A percentile compares a stretch with the other conserved stretches of the same genome.
phyloP scores from a whole-genome alignment of 2,113 vertebrate species.

The Microcebus lehilahytsara region DNA sequence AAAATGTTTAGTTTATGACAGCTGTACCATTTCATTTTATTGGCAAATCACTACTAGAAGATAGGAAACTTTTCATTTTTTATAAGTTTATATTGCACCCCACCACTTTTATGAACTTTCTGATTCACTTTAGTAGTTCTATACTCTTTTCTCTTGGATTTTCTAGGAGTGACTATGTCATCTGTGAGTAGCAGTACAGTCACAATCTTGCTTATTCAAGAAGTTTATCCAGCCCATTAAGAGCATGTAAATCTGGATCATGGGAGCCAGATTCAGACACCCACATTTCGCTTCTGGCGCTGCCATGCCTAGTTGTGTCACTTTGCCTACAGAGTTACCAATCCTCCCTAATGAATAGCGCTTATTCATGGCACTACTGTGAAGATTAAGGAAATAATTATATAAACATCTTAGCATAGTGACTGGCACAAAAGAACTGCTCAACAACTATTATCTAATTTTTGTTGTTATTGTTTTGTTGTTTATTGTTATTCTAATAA shows the following conservation, averaged over 20 bases:
- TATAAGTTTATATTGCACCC: background rate
- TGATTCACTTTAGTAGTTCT: background rate
- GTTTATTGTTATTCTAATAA: background rate
- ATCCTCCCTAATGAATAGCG: background rate
- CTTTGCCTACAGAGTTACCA: background rate
- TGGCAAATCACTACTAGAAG: background rate
- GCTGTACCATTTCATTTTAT: background rate
- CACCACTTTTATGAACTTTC: background rate
- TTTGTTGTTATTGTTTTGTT: background rate
- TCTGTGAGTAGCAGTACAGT: background rate
- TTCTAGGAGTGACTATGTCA: background rate
- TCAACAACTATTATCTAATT: background rate
- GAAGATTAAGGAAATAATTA: background rate
- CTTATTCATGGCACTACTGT: background rate
- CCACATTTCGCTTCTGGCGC: background rate
- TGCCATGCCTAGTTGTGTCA: background rate
- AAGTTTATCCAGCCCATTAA: background rate
- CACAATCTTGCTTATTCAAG: background rate
- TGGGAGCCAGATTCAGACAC: background rate
- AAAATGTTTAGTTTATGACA: background rate
- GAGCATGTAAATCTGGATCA: background rate
- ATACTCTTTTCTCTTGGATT: background rate
- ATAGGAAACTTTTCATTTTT: constrained; percentile 22
- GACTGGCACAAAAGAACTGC: background rate
- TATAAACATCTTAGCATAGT: background rate